These are phyloP conservation scores for Anoplolepis gracilipes DNA, from an alignment of 1,140 invertebrate genomes.

Conservation along the genomic window DNA sequence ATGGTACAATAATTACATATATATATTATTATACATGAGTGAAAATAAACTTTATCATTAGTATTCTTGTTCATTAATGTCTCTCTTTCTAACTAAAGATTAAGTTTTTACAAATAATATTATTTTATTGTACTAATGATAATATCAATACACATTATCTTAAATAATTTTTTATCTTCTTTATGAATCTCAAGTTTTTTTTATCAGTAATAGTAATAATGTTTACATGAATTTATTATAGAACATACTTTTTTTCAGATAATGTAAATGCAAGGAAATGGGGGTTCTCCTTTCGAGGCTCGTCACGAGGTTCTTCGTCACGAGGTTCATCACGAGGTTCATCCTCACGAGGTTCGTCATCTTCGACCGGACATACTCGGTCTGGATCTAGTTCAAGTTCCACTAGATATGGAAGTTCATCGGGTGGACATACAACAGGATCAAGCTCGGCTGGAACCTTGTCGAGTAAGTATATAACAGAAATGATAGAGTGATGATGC, in stretches of 20 bases:
- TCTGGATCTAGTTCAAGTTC: background rate
- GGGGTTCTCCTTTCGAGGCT: background rate
- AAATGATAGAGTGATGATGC: background rate
- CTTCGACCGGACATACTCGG: background rate
- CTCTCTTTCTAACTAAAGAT: background rate
- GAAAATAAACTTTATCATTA: background rate
- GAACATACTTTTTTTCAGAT: slow-evolving; percentile 1
- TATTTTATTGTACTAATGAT: background rate
- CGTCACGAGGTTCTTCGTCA: background rate
- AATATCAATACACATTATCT: background rate
- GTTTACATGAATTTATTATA: background rate
- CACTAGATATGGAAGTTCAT: background rate
- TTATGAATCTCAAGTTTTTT: background rate
- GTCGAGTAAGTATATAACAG: background rate
- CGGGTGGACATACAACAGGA: background rate
- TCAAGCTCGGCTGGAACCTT: background rate
- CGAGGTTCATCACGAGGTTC: background rate
- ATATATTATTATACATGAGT: slow-evolving; percentile 2
- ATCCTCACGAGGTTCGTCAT: background rate
- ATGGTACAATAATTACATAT: slow-evolving; percentile 2
- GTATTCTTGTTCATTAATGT: no score
- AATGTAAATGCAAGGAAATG: slow-evolving; percentile 17
- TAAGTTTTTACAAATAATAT: background rate
- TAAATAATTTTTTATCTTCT: background rate
- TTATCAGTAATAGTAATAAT: background rate